Evolutionary conservation across 2,797 vertebrate genomes (phyloP), one percentile per base, ranked within the genome.

Genomic region (Poeciliopsis turneri): DNA sequence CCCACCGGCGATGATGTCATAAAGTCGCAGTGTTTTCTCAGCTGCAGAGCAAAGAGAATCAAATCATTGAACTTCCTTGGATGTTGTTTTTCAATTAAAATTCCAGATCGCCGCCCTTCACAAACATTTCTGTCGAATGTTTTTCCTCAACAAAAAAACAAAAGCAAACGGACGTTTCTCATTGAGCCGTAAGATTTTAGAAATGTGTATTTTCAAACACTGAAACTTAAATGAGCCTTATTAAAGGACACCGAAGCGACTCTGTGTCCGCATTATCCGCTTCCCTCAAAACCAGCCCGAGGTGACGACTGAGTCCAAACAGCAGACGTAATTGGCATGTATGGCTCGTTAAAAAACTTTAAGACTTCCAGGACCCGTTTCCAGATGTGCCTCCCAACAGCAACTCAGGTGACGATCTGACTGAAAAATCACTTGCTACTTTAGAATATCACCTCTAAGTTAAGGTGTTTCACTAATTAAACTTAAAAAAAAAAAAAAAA

Each of bases 1-100:
- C 36, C 36, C 36, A 5, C 90, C 72, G 78, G 75, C 76, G 85
- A 90, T 89, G 88, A 90, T 78, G 87, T 89, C 86, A 92, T 85
- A 86, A 90, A 86, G 46, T 0, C 1, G 33, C 1, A 10, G 78
- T 53, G 81, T 86, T 91, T 87, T 79, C 72, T 86, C 85, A 88
- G 87, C 83, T 88, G 87, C 57, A 13, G 45, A 2, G 2, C 2
- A 2, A 36, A 46, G 10, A 25, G 64, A 57, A 78, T 72, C 5
- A 30, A 78, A 78, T 43, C 41, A 13, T 0, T n/a, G 18, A 2
- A 36, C 28, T 25, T 47, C 53, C 23, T 25, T 10, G 7, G 41
- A 30, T 72, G 33, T 61, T 76, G 1, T 76, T 3, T 78, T 61
- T 76, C 74, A 3, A 69, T 84, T 36, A 78, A 12, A 69, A 80